Evolutionary conservation across 1,140 invertebrate species (phyloP).

Genomic region (Chelonus insularis): DNA sequence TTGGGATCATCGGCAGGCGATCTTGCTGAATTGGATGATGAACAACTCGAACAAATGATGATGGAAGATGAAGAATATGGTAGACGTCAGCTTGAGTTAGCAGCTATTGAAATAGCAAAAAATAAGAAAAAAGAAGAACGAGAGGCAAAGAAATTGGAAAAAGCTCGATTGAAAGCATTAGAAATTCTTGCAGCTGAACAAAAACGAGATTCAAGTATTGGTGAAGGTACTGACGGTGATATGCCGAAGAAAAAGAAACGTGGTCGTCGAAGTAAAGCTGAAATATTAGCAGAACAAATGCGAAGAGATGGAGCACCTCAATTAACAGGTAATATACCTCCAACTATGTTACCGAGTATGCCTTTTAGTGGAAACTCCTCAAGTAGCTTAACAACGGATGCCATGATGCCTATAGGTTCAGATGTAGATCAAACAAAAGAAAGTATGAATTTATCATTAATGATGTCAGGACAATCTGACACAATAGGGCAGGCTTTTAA

Average conservation of each 20-base stretch:
- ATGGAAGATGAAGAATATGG: constrained; percentile 68
- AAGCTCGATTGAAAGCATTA: constrained; percentile 62
- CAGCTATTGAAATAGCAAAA: constrained; percentile 62
- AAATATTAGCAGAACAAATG: constrained; percentile 59
- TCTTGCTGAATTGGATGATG: constrained; percentile 63
- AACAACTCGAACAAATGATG: constrained; percentile 65
- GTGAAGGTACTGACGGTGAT: constrained; percentile 49
- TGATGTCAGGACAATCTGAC: constrained; percentile 19
- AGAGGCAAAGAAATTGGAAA: constrained; percentile 64
- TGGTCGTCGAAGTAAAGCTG: constrained; percentile 57
- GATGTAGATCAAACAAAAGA: no score
- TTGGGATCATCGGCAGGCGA: constrained; percentile 54
- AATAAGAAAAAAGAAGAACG: constrained; percentile 65
- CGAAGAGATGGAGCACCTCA: constrained; percentile 43
- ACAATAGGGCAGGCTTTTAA: constrained; percentile 48
- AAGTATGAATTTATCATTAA: background rate
- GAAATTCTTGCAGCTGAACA: constrained; percentile 54
- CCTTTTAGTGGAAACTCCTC: background rate
- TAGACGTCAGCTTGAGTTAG: constrained; percentile 61
- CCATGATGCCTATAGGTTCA: no score
- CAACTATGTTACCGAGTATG: constrained; percentile 23
- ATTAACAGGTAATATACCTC: constrained; percentile 20
- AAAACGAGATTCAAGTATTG: constrained; percentile 36
- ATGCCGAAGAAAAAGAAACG: constrained; percentile 56
- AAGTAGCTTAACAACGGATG: no score